A percentile compares a stretch with the other conserved stretches of the same genome.
These are phyloP conservation scores for Caenorhabditis macrosperma DNA, from an alignment of 2,888 invertebrate genomes.

Conservation along the genomic window DNA sequence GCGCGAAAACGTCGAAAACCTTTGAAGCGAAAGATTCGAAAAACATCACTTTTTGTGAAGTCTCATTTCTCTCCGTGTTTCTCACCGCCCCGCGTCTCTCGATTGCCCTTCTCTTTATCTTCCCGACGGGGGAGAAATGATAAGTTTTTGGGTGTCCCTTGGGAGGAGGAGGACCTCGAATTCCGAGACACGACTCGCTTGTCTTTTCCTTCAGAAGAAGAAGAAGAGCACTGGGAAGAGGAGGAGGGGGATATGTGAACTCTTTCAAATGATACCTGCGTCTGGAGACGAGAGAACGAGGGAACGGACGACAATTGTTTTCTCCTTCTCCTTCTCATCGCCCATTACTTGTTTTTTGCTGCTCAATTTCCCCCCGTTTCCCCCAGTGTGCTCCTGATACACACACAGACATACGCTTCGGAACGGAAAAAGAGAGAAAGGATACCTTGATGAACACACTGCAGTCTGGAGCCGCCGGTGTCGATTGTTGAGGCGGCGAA, in stretches of 20 bases:
- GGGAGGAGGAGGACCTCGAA: constrained; percentile 11
- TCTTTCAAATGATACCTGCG: constrained; percentile 29
- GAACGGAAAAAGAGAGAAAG: background rate
- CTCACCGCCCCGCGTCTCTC: constrained; percentile 11
- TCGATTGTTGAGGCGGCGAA: background rate
- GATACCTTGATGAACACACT: constrained; percentile 60
- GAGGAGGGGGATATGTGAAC: too few species aligned
- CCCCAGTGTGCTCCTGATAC: background rate
- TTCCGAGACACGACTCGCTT: constrained; percentile 5
- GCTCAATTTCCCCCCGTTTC: constrained; percentile 8
- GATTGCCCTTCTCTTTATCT: constrained; percentile 8
- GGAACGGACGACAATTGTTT: constrained; percentile 36
- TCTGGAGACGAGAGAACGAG: constrained; percentile 17
- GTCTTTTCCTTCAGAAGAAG: constrained; percentile 18
- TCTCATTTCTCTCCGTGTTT: constrained; percentile 25
- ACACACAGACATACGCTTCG: constrained; percentile 14
- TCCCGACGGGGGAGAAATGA: constrained; percentile 33
- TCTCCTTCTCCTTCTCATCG: constrained; percentile 13
- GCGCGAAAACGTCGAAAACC: too few species aligned
- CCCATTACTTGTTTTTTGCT: constrained; percentile 42
- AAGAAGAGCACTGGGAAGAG: background rate
- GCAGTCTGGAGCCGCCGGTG: constrained; percentile 59
- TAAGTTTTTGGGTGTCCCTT: constrained; percentile 52
- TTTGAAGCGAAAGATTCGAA: background rate
- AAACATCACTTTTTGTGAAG: background rate